Percentiles rank a stretch among this genome's conserved stretches.
Evolutionary conservation across 1,140 invertebrate species (phyloP).

Genomic region (Drosophila lacertosa): DNA sequence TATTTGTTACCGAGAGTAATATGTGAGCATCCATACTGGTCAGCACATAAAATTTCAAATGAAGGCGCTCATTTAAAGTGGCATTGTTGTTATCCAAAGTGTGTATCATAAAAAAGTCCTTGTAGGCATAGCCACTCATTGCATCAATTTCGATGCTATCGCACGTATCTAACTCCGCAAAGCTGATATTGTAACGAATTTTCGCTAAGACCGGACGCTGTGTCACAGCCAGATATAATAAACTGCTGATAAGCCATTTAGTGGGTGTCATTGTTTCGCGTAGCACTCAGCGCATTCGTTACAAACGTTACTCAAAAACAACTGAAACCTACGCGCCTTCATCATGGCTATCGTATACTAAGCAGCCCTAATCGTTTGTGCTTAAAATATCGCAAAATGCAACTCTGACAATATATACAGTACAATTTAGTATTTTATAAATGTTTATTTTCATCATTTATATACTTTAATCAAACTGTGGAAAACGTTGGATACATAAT

Average conservation of each 20-base stretch:
- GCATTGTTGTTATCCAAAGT: slow-evolving; percentile 66
- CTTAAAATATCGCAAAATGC: not conserved
- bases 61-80: slow-evolving; percentile 56
- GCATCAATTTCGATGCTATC: slow-evolving; percentile 44
- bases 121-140: slow-evolving; percentile 62
- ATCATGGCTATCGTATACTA: not conserved
- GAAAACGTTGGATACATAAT: not conserved
- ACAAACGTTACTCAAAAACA: slow-evolving; percentile 1
- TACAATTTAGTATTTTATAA: not conserved
- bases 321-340: slow-evolving; percentile 15
- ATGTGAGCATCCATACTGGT: slow-evolving; percentile 80
- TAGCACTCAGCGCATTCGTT: not conserved
- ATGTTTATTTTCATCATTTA: not conserved
- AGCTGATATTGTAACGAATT: slow-evolving; percentile 67
- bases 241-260: slow-evolving; percentile 39
- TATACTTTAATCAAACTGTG: not conserved
- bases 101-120: slow-evolving; percentile 63
- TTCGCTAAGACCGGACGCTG: slow-evolving; percentile 21
- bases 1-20: slow-evolving; percentile 64
- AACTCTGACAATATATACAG: not conserved
- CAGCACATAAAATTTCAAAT: slow-evolving; percentile 79
- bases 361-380: not conserved
- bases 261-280: not conserved
- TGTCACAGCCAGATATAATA: slow-evolving; percentile 34
- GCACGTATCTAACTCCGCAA: slow-evolving; percentile 68